phyloP scores from a whole-genome alignment of 53 echinoderm and acorn worm genomes.

The Temnopleurus reevesii region DNA sequence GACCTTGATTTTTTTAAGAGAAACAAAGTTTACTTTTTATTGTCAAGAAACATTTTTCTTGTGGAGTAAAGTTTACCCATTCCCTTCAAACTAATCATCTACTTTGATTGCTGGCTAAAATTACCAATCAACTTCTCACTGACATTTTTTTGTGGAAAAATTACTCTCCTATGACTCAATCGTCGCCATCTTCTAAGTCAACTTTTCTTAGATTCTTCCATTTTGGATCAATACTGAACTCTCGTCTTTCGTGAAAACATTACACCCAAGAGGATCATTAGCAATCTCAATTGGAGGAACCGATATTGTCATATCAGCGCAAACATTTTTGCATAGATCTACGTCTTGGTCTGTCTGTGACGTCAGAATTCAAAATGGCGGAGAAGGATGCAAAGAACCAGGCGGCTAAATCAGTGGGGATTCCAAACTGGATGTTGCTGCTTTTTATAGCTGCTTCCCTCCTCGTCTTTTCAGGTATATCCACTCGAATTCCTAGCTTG shows the following conservation, averaged over 20 bases:
- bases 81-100: not conserved
- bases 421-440: conserved; percentile 38
- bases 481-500: not conserved
- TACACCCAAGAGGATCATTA: too few species aligned
- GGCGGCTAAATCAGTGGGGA: conserved; percentile 26
- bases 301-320: not conserved
- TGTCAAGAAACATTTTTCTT: not conserved
- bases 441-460: conserved; percentile 42
- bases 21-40: not conserved
- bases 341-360: not conserved
- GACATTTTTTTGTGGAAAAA: not conserved
- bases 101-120: not conserved
- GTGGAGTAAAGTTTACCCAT: too few species aligned
- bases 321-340: not conserved
- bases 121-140: not conserved
- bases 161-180: not conserved
- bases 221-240: not conserved
- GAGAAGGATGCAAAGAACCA: conserved; percentile 30
- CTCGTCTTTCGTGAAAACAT: not conserved
- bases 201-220: not conserved
- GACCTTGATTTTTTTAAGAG: too few species aligned
- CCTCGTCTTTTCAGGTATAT: conserved; percentile 43
- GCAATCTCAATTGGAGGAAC: not conserved
- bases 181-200: not conserved
- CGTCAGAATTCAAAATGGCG: conserved; percentile 44